Evolutionary conservation across 2,113 vertebrate species (phyloP).

Genomic region (Corythaeola cristata): DNA sequence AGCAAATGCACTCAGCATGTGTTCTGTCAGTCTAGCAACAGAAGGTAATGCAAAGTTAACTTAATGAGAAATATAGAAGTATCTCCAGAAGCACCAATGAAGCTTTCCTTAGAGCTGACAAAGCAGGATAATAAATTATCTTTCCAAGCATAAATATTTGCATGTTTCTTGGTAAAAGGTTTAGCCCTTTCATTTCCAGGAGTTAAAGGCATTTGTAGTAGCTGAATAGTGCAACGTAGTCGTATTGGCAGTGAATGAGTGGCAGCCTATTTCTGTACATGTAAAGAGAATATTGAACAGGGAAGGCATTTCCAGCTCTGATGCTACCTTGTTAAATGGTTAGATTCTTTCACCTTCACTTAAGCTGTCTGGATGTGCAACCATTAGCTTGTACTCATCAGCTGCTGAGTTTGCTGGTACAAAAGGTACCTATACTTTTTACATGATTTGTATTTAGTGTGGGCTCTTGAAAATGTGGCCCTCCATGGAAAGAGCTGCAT

Average conservation of each 20-base stretch:
- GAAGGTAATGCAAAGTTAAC: background rate
- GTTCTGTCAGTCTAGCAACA: background rate
- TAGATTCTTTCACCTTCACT: background rate
- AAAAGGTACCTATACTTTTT: background rate
- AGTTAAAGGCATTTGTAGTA: background rate
- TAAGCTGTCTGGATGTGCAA: background rate
- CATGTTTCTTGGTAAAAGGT: background rate
- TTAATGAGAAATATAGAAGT: background rate
- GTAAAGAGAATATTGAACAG: background rate
- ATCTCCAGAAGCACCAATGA: background rate
- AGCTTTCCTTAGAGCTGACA: background rate
- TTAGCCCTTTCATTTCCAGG: background rate
- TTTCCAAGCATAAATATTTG: background rate
- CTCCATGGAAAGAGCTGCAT: background rate
- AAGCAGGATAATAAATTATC: background rate
- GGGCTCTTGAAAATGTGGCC: background rate
- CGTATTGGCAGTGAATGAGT: background rate
- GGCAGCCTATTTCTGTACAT: background rate
- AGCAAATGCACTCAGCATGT: background rate
- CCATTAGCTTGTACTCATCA: background rate
- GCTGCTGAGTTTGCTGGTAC: background rate
- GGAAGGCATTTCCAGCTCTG: background rate
- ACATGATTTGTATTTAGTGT: background rate
- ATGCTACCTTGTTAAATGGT: background rate
- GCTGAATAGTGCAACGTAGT: background rate